A percentile compares a stretch with the other conserved stretches of the same genome.
Evolutionary conservation across 2,113 vertebrate genomes (phyloP).

Genomic region (Tetrao urogallus): DNA sequence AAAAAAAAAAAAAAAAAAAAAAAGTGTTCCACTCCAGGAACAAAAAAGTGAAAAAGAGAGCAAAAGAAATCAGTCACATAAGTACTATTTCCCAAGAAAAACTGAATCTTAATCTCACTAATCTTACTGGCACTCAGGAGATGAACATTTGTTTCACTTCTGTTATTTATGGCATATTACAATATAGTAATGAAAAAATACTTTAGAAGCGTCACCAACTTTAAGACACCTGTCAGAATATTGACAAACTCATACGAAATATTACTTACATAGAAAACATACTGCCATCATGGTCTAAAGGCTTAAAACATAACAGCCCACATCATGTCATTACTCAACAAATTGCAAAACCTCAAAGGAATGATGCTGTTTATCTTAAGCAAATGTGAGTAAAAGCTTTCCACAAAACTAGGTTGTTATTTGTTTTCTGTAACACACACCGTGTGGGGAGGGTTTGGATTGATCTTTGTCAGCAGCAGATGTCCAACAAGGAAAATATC

Average conservation of each 20-base stretch:
- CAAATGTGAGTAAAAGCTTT: neutral
- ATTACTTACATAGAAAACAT: neutral
- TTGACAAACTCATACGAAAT: neutral
- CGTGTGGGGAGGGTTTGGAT: rapidly evolving
- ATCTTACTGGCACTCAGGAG: neutral
- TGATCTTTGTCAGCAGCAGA: neutral
- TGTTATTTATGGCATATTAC: neutral
- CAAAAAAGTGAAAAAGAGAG: neutral
- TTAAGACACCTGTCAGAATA: conserved; percentile 1
- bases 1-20: neutral
- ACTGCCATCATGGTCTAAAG: neutral
- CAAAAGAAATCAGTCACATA: neutral
- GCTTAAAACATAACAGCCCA: neutral
- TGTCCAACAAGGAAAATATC: neutral
- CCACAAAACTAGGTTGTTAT: neutral
- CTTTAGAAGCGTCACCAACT: neutral
- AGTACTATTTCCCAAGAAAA: neutral
- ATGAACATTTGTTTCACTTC: neutral
- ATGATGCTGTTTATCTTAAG: conserved; percentile 1
- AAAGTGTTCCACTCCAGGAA: neutral
- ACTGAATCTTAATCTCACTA: neutral
- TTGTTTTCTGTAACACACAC: neutral
- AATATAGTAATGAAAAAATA: neutral
- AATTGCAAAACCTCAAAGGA: conserved; percentile 31
- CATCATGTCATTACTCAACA: neutral